These are phyloP conservation scores for Platycheirus rosarum DNA, from an alignment of 2,888 invertebrate species.

Conservation along the genomic window DNA sequence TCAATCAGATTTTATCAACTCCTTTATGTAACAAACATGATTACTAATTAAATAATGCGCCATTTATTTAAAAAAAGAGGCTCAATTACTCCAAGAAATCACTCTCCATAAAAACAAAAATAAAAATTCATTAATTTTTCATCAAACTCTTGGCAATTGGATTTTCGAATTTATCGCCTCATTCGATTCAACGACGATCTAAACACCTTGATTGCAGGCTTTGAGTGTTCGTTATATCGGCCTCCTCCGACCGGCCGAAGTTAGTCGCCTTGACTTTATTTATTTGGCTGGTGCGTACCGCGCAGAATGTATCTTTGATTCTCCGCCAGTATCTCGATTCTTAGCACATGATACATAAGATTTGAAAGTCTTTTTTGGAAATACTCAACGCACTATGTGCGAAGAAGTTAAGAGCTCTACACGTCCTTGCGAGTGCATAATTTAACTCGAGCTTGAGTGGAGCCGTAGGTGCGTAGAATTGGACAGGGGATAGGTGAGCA, in stretches of 20 bases:
- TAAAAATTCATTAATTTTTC: constrained; percentile 35
- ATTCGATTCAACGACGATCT: constrained; percentile 23
- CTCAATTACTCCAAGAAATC: constrained; percentile 35
- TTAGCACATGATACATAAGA: constrained; percentile 60
- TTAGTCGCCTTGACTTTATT: constrained; percentile 63
- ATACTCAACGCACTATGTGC: constrained; percentile 12
- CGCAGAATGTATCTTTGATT: constrained; percentile 46
- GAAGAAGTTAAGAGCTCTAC: constrained; percentile 5
- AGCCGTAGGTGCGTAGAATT: constrained; percentile 12
- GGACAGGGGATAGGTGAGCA: background rate
- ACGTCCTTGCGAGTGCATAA: constrained; percentile 28
- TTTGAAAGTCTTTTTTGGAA: constrained; percentile 59
- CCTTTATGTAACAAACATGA: constrained; percentile 30
- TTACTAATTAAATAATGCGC: constrained; percentile 50
- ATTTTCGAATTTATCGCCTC: constrained; percentile 51
- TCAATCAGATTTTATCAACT: constrained; percentile 54
- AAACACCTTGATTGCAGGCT: constrained; percentile 39
- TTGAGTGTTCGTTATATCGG: constrained; percentile 1
- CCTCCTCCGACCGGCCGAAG: constrained; percentile 41
- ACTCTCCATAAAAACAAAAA: constrained; percentile 1
- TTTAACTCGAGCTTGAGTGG: constrained; percentile 9
- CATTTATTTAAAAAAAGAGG: constrained; percentile 24
- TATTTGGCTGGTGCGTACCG: constrained; percentile 16
- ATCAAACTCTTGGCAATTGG: constrained; percentile 22
- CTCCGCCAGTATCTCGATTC: constrained; percentile 39